Percentiles rank a stretch among this genome's conserved stretches.
Conservation (phyloP, 92 coral and sea anemone species). For the Micromussa lordhowensis region DNA sequence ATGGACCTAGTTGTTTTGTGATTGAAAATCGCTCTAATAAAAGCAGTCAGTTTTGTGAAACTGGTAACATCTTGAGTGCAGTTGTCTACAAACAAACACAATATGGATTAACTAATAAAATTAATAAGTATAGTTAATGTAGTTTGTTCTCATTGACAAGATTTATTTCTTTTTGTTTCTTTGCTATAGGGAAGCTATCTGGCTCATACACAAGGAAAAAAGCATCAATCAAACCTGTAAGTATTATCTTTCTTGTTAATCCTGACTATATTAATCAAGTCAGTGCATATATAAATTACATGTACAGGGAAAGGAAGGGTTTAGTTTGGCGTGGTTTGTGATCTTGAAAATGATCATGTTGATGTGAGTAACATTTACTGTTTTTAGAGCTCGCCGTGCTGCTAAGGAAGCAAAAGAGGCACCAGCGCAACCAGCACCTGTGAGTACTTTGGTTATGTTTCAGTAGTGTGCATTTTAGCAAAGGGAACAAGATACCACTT, state of each 20-base stretch:
- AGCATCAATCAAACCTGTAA: slow-evolving; percentile 97
- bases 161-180: slow-evolving; percentile 8
- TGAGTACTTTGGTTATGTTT: slow-evolving; percentile 46
- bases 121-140: no score
- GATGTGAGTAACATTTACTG: not conserved
- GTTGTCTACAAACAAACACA: no score
- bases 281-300: not conserved
- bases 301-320: not conserved
- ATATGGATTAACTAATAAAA: no score
- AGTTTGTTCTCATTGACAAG: no score
- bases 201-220: slow-evolving; percentile 98
- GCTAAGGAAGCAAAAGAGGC: slow-evolving; percentile 99
- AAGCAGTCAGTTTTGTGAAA: no score
- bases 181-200: slow-evolving; percentile 88
- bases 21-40: no score
- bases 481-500: not conserved
- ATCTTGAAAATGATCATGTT: not conserved
- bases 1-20: no score
- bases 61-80: no score
- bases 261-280: not conserved
- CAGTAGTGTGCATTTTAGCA: not conserved
- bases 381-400: slow-evolving; percentile 93
- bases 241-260: slow-evolving; percentile 21
- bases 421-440: slow-evolving; percentile 98
- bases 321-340: not conserved